phyloP scores from a whole-genome alignment of 1,140 invertebrate species.

The Trichonephila clavata region DNA sequence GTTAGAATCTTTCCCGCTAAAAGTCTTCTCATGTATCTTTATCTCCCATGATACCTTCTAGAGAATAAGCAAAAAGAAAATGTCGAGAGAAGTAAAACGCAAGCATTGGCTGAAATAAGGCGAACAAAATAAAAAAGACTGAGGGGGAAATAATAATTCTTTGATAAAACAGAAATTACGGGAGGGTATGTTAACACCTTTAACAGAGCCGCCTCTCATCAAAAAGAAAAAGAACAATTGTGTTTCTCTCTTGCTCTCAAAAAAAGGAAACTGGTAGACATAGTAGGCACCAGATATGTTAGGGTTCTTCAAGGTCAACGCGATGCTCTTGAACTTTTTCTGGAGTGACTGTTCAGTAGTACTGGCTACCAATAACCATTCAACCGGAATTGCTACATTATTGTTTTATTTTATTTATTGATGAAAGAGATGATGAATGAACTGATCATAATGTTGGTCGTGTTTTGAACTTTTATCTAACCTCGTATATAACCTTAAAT shows the following conservation, averaged over 20 bases:
- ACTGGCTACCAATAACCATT: neutral
- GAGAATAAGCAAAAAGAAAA: neutral
- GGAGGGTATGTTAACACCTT: neutral
- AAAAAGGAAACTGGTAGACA: neutral
- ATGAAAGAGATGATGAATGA: too few relatives aligned
- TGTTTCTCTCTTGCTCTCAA: neutral
- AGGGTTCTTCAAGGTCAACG: neutral
- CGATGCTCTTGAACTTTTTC: neutral
- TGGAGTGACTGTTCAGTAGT: neutral
- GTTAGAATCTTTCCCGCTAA: neutral
- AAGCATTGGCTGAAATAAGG: neutral
- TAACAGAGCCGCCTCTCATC: neutral
- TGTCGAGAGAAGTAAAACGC: neutral
- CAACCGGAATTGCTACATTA: neutral
- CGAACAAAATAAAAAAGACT: neutral
- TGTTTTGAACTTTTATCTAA: neutral
- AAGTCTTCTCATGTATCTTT: neutral
- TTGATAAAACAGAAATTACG: too few relatives aligned
- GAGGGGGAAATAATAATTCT: neutral
- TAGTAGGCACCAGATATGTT: neutral
- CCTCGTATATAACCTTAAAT: neutral
- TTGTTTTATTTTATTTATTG: neutral
- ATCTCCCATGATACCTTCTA: neutral
- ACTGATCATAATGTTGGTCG: neutral
- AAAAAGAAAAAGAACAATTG: neutral